phyloP scores from a whole-genome alignment of 2,797 vertebrate species.

The Eurystomus glaucurus region DNA sequence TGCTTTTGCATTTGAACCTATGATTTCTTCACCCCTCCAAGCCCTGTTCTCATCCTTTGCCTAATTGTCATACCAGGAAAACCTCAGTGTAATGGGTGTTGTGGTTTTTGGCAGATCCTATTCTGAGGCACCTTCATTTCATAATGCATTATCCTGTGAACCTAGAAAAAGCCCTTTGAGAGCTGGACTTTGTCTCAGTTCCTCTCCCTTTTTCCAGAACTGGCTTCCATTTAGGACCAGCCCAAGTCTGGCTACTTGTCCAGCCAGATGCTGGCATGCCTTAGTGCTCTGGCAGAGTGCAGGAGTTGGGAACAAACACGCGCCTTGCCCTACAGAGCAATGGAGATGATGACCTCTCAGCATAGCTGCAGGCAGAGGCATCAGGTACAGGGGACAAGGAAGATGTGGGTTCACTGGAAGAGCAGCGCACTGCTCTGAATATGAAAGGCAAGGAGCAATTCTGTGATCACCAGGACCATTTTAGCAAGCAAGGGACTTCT shows the following conservation, averaged over 20 bases:
- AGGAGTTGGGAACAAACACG: not conserved
- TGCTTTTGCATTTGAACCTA: not conserved
- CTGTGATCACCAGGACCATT: not conserved
- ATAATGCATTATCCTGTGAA: not conserved
- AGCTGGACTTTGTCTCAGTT: not conserved
- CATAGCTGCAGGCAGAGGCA: not conserved
- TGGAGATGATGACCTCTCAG: not conserved
- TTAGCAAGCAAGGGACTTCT: not conserved
- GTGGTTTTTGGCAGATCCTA: not conserved
- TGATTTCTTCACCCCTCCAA: not conserved
- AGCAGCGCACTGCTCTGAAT: not conserved
- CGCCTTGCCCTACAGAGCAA: accelerated
- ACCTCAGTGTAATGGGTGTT: not conserved
- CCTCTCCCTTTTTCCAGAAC: not conserved
- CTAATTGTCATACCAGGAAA: not conserved
- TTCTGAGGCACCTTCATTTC: not conserved
- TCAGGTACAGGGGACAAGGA: not conserved
- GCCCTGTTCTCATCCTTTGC: not conserved
- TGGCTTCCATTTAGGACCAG: not conserved
- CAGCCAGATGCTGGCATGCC: not conserved
- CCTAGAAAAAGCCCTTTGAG: not conserved
- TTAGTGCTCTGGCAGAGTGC: accelerated
- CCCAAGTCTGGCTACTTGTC: not conserved
- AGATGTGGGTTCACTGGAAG: not conserved
- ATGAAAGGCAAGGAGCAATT: not conserved